These are phyloP conservation scores for Eurosta solidaginis DNA, from an alignment of 1,140 invertebrate genomes.

Conservation along the genomic window DNA sequence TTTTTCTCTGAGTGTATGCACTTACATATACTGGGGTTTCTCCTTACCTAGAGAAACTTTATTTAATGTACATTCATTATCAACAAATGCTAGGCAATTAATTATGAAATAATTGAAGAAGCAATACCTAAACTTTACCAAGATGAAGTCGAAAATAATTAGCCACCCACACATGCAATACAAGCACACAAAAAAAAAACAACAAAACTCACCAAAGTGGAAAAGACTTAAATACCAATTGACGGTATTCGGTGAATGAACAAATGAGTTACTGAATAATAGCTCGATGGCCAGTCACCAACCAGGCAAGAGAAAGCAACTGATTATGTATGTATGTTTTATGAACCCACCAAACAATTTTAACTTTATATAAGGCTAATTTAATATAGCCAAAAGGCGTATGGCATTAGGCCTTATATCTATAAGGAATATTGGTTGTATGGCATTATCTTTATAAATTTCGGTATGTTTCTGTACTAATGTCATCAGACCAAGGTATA, in stretches of 20 bases:
- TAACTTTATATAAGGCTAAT: too few relatives aligned
- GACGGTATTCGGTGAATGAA: slow-evolving; percentile 13
- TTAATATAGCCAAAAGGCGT: too few relatives aligned
- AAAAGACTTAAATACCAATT: not conserved
- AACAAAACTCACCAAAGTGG: not conserved
- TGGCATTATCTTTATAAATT: too few relatives aligned
- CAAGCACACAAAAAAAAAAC: not conserved
- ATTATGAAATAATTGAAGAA: slow-evolving; percentile 5
- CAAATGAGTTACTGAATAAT: slow-evolving; percentile 6
- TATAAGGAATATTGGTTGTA: too few relatives aligned
- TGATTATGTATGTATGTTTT: not conserved
- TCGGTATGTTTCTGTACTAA: too few relatives aligned
- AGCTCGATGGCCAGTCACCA: not conserved
- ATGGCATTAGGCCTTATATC: too few relatives aligned
- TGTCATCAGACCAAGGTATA: too few relatives aligned
- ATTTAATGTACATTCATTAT: not conserved
- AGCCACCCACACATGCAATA: not conserved
- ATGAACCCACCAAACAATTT: too few relatives aligned
- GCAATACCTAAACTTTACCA: not conserved
- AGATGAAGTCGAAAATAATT: not conserved
- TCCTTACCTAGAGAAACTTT: too few relatives aligned
- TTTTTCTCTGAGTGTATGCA: too few relatives aligned
- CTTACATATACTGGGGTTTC: too few relatives aligned
- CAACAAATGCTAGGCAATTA: slow-evolving; percentile 9
- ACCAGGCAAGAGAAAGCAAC: not conserved